phyloP scores from a whole-genome alignment of 2,113 vertebrate genomes.

The Oryzias woworae region DNA sequence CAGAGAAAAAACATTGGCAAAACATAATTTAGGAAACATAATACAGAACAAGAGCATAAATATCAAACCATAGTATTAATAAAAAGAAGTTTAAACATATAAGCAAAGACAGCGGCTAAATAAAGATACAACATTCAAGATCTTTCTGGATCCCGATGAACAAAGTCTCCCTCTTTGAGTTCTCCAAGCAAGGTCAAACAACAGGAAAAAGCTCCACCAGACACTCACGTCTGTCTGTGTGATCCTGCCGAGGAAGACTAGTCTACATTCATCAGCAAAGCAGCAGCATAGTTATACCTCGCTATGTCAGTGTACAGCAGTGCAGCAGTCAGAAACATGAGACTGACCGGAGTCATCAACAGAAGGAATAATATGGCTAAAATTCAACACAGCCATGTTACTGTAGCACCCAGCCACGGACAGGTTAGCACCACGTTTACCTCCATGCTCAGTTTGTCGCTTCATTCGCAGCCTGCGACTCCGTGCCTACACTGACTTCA shows the following conservation, averaged over 20 bases:
- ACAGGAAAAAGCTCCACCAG: slow-evolving; percentile 49
- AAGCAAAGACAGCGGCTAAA: slow-evolving; percentile 53
- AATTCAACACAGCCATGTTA: slow-evolving; percentile 64
- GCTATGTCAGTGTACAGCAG: slow-evolving; percentile 62
- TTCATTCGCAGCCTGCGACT: slow-evolving; percentile 53
- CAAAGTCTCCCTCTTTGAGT: slow-evolving; percentile 36
- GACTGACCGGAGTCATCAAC: slow-evolving; percentile 57
- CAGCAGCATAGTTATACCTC: slow-evolving; percentile 70
- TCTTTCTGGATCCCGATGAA: slow-evolving; percentile 52
- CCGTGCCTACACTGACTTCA: slow-evolving; percentile 63
- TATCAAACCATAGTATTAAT: slow-evolving; percentile 60
- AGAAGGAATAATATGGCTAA: slow-evolving; percentile 70
- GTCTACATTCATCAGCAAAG: slow-evolving; percentile 80
- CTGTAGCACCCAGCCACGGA: slow-evolving; percentile 68
- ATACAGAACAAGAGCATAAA: slow-evolving; percentile 69
- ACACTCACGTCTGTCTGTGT: slow-evolving; percentile 41
- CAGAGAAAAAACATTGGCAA: slow-evolving; percentile 44
- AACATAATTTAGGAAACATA: slow-evolving; percentile 60
- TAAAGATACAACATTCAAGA: slow-evolving; percentile 59
- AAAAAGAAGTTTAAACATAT: slow-evolving; percentile 40
- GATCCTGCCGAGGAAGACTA: slow-evolving; percentile 76
- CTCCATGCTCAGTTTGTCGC: slow-evolving; percentile 67
- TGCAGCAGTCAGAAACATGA: slow-evolving; percentile 55
- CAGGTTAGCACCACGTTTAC: slow-evolving; percentile 73
- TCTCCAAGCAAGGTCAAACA: slow-evolving; percentile 29